Evolutionary conservation across 2,113 vertebrate species (phyloP).

Genomic region (Myocastor coypus): DNA sequence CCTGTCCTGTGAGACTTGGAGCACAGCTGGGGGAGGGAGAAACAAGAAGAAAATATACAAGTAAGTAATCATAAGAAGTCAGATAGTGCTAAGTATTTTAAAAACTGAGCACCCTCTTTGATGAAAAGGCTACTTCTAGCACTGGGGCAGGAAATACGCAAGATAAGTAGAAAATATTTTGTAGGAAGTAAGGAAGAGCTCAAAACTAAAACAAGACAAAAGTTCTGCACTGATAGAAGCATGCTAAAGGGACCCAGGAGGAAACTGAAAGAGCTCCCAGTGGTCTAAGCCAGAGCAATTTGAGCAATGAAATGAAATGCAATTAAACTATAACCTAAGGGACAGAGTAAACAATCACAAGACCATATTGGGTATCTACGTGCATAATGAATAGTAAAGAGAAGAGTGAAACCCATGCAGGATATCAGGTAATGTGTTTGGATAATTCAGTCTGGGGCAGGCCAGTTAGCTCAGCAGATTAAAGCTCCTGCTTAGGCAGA

Average conservation of each 20-base stretch:
- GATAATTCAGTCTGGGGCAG: neutral
- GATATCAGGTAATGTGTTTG: neutral
- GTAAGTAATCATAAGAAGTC: neutral
- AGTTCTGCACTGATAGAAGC: neutral
- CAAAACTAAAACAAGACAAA: neutral
- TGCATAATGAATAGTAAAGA: neutral
- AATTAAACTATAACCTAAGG: neutral
- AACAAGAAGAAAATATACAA: neutral
- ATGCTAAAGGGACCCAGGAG: neutral
- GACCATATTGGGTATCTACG: neutral
- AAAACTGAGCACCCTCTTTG: neutral
- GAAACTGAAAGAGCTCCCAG: neutral
- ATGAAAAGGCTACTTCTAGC: constrained; percentile 27
- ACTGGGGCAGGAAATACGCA: neutral
- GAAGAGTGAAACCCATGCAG: neutral
- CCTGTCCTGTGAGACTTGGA: neutral
- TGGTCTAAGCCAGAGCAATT: neutral
- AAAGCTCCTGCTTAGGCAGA: too few relatives aligned
- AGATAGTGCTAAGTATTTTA: neutral
- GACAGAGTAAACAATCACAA: neutral
- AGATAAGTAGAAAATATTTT: constrained; percentile 5
- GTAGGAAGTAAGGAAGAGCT: constrained; percentile 10
- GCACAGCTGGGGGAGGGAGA: neutral
- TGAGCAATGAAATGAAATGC: neutral
- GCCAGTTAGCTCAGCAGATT: too few relatives aligned